Evolutionary conservation across 2,888 invertebrate genomes (phyloP), one percentile per base, ranked within the genome.

Genomic region (Physocephala rufipes): DNA sequence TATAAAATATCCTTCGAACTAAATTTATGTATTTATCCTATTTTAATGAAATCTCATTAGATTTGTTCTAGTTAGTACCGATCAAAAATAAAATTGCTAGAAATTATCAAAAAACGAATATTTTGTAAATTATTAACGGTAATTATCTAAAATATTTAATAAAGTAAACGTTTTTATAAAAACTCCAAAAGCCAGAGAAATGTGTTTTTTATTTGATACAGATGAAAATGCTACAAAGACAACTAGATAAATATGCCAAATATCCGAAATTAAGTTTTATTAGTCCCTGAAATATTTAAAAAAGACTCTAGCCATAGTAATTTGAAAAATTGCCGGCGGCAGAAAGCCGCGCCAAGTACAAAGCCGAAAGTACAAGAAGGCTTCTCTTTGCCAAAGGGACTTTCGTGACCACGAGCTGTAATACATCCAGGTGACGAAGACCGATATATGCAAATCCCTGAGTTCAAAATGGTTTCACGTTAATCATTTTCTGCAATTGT

Each of bases 101-200:
- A n/a, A 19, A n/a, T 24, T 2, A 21, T 21, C 12, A 53, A 21
- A 12, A 16, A 1, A n/a, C 53, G 21, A 19, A 63, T 36, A 30
- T 64, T 70, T 59, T 64, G 64, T 70, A 70, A 64, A 65, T 49
- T 58, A 58, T 45, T 15, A 43, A 51, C 49, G 15, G 15, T 19
- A 49, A 59, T 36, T 28, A 53, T 43, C 19, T 2, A 62, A n/a
- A 9, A 19, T 65, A 65, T 28, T 65, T 28, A 64, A 65, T 51
- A 51, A 71, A 71, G 58, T 71, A 71, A 71, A 71, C 63, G 64
- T 71, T 71, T 67, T 71, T 71, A 71, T 71, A 71, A 19, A 71
- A 66, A 70, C 19, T 12, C 49, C 12, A 49, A 49, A 59, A 59
- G 1, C 28, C 28, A 12, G n/a, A 30, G n/a, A 59, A 36, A 28